Evolutionary conservation across 2,113 vertebrate genomes (phyloP).

Genomic region (Amazona vittata): DNA sequence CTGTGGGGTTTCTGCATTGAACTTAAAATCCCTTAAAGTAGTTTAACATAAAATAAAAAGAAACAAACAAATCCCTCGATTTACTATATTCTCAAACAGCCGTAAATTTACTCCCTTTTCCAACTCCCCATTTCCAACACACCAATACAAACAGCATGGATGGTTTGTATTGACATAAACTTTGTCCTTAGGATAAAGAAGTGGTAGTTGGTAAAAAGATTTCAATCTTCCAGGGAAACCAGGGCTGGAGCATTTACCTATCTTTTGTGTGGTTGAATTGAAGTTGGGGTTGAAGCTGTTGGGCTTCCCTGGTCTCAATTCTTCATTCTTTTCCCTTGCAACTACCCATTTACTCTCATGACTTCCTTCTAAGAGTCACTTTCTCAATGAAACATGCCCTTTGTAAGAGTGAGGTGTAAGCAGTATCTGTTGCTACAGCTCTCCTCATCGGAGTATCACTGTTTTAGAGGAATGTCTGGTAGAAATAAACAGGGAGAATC

Average conservation of each 20-base stretch:
- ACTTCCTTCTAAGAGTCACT: not conserved
- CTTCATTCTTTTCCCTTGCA: not conserved
- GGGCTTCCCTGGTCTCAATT: not conserved
- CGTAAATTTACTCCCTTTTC: not conserved
- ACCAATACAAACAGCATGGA: no score
- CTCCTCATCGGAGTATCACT: not conserved
- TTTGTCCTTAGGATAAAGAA: not conserved
- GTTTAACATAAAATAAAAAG: not conserved
- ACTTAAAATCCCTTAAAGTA: not conserved
- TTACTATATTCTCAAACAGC: not conserved
- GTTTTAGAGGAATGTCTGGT: not conserved
- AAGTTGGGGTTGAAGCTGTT: not conserved
- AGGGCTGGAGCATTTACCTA: accelerated
- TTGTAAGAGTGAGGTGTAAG: accelerated
- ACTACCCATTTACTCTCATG: not conserved
- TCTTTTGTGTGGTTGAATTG: not conserved
- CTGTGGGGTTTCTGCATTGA: not conserved
- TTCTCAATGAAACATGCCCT: accelerated
- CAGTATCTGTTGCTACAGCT: not conserved
- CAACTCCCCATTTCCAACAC: no score
- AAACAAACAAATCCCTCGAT: not conserved
- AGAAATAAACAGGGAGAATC: not conserved
- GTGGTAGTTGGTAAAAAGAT: not conserved
- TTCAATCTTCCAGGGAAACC: not conserved
- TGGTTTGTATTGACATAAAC: not conserved